Evolutionary conservation across 2,888 invertebrate species (phyloP).

Genomic region (Hemistola chrysoprasaria): DNA sequence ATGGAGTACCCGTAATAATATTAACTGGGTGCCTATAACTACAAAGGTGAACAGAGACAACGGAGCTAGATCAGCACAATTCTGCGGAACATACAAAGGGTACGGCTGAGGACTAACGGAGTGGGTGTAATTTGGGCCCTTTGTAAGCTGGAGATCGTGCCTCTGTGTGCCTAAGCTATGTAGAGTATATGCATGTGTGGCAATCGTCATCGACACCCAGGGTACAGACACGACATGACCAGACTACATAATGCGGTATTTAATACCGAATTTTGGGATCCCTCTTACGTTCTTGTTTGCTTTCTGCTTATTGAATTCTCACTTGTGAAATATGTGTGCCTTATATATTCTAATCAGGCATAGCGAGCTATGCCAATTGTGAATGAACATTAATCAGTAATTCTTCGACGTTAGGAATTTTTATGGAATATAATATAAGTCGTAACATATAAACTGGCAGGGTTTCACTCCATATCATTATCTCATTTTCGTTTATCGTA

Average conservation of each 20-base stretch:
- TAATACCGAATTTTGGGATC: constrained; percentile 43
- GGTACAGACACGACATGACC: constrained; percentile 25
- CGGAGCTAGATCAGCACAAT: constrained; percentile 49
- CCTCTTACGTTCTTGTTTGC: constrained; percentile 16
- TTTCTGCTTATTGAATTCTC: constrained; percentile 22
- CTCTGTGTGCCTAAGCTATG: constrained; percentile 21
- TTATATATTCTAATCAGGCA: constrained; percentile 15
- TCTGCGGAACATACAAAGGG: constrained; percentile 45
- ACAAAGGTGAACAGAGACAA: constrained; percentile 41
- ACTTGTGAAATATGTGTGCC: constrained; percentile 2
- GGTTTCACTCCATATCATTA: too few relatives aligned
- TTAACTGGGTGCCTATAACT: constrained; percentile 25
- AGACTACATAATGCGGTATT: constrained; percentile 49
- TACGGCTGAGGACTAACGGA: constrained; percentile 40
- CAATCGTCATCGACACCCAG: constrained; percentile 44
- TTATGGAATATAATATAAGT: too few relatives aligned
- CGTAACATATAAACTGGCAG: too few relatives aligned
- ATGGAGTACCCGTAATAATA: constrained; percentile 23
- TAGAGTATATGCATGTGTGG: constrained; percentile 24
- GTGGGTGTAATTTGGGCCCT: constrained; percentile 57
- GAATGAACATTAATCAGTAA: neutral
- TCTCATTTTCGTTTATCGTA: too few relatives aligned
- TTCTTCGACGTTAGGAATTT: too few relatives aligned
- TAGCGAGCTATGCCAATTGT: constrained; percentile 5
- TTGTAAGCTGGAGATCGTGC: constrained; percentile 44